phyloP scores from a whole-genome alignment of 2,888 invertebrate genomes.

The Ditylenchus weischeri region DNA sequence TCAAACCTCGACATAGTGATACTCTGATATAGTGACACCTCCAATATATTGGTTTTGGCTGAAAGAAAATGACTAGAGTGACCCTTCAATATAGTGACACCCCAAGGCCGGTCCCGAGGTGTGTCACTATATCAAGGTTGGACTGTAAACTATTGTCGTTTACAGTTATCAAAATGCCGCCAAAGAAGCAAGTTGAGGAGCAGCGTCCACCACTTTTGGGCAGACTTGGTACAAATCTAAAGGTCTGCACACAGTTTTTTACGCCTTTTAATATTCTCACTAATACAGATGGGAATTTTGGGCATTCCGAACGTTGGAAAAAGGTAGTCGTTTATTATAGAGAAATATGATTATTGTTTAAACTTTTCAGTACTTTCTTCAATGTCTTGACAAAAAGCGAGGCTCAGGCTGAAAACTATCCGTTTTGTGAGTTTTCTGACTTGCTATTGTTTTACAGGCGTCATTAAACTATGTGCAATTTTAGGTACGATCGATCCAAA shows the following conservation, averaged over 20 bases:
- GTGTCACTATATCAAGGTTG: too few species aligned
- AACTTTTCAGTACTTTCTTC: conserved; percentile 78
- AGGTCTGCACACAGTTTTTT: conserved; percentile 32
- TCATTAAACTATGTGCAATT: too few species aligned
- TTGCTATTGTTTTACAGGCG: too few species aligned
- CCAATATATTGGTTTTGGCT: too few species aligned
- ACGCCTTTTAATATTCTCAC: not conserved
- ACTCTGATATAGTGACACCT: too few species aligned
- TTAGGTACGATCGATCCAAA: conserved; percentile 90
- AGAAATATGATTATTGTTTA: too few species aligned
- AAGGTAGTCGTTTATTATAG: conserved; percentile 59
- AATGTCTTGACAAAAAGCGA: conserved; percentile 96
- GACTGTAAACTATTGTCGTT: too few species aligned
- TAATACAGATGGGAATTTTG: conserved; percentile 70
- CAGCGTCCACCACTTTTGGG: conserved; percentile 74
- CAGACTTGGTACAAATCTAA: conserved; percentile 55
- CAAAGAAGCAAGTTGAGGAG: conserved; percentile 71
- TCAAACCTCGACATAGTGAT: too few species aligned
- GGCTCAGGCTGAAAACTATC: conserved; percentile 96
- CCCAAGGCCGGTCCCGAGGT: too few species aligned
- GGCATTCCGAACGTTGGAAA: conserved; percentile 95
- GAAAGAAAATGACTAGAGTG: too few species aligned
- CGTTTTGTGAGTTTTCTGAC: conserved; percentile 87
- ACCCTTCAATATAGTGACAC: too few species aligned
- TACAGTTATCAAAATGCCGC: conserved; percentile 61